Percentiles rank a stretch among this genome's conserved stretches.
Conservation (phyloP, 1,140 invertebrate genomes). For the Ladona fulva region DNA sequence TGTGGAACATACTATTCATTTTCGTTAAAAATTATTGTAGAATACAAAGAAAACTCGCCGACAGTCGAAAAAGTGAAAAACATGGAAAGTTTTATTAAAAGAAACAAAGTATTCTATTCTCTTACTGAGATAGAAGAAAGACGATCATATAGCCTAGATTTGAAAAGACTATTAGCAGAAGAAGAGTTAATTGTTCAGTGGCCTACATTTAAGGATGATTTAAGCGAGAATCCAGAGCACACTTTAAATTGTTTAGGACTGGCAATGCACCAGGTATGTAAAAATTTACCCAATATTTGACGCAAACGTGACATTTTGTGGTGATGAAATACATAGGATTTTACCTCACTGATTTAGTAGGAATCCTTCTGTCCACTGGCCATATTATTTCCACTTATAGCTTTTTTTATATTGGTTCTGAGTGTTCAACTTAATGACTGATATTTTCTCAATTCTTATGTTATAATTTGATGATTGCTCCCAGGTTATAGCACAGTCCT, state of each 20-base stretch:
- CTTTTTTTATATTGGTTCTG: constrained; percentile 19
- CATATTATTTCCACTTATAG: constrained; percentile 18
- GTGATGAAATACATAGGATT: too few relatives aligned
- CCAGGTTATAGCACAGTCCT: constrained; percentile 38
- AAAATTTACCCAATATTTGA: constrained; percentile 17
- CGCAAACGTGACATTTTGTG: too few relatives aligned
- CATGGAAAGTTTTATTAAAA: constrained; percentile 45
- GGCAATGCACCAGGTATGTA: constrained; percentile 57
- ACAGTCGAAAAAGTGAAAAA: constrained; percentile 42
- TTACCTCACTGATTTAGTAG: too few relatives aligned
- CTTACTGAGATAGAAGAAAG: constrained; percentile 51
- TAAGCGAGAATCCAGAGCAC: constrained; percentile 52
- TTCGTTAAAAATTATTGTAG: constrained; percentile 33
- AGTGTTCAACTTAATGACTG: constrained; percentile 23
- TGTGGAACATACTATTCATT: not conserved
- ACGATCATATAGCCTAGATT: constrained; percentile 52
- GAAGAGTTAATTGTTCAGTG: constrained; percentile 47
- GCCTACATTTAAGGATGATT: constrained; percentile 51
- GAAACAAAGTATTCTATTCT: constrained; percentile 41
- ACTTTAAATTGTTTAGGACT: constrained; percentile 57
- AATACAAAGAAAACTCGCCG: constrained; percentile 38
- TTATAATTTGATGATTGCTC: too few relatives aligned
- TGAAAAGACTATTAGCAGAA: constrained; percentile 50
- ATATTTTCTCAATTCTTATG: constrained; percentile 23
- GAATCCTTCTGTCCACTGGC: not conserved